These are phyloP conservation scores for Callipepla squamata DNA, from an alignment of 2,113 vertebrate species.

Conservation along the genomic window DNA sequence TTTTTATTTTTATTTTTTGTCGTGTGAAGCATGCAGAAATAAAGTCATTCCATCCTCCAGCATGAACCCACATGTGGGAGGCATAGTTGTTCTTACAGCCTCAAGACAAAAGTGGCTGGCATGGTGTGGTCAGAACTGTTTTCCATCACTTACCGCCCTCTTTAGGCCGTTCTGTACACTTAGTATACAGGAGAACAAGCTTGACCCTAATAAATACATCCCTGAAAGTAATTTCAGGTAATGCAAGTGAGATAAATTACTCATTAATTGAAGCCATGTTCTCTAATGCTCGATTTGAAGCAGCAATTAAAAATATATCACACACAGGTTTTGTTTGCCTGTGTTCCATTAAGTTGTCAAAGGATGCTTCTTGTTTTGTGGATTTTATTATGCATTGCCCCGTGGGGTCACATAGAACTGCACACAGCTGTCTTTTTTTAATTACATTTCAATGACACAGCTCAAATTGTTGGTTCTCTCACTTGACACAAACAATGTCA, in stretches of 20 bases:
- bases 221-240: not conserved
- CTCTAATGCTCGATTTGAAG: not conserved
- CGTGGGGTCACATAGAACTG: not conserved
- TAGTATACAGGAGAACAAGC: not conserved
- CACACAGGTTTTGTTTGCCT: not conserved
- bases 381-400: not conserved
- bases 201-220: not conserved
- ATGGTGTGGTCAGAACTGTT: not conserved
- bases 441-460: constrained; percentile 8
- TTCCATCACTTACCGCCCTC: not conserved
- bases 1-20: not conserved
- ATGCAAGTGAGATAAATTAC: not conserved
- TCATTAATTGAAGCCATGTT: constrained; percentile 6
- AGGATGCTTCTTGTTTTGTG: not conserved
- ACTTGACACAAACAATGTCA: not conserved
- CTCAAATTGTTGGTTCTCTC: not conserved
- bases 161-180: not conserved
- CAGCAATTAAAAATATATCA: constrained; percentile 18
- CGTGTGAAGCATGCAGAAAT: not conserved
- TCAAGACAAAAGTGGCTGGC: not conserved
- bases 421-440: constrained; percentile 2
- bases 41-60: not conserved
- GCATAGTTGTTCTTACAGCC: not conserved
- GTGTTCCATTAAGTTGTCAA: constrained; percentile 13
- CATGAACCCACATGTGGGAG: not conserved